Percentiles rank a stretch among this genome's conserved stretches.
Conservation (phyloP, 2,113 vertebrate genomes). For the Psammodynastes pulverulentus region DNA sequence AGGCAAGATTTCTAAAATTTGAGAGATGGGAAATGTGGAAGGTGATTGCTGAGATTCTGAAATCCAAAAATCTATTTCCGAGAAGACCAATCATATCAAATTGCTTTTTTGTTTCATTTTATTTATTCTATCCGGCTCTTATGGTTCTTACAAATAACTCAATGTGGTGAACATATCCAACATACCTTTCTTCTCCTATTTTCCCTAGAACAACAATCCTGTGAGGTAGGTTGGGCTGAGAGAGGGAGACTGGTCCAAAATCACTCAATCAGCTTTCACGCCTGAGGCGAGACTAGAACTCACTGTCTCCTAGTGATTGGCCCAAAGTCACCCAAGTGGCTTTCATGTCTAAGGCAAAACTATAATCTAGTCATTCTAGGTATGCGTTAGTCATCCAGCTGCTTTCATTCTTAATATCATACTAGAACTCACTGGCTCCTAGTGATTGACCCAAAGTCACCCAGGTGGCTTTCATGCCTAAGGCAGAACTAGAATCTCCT, state of each 20-base stretch:
- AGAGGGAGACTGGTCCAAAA: neutral
- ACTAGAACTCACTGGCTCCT: no score
- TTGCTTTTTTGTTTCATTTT: neutral
- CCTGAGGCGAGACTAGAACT: no score
- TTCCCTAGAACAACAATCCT: neutral
- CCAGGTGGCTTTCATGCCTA: no score
- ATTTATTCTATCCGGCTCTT: neutral
- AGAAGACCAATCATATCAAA: neutral
- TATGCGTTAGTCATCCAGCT: no score
- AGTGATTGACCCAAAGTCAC: no score
- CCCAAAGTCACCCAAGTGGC: neutral
- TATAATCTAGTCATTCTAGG: no score
- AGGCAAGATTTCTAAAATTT: neutral
- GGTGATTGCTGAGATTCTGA: neutral
- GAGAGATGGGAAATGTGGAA: neutral
- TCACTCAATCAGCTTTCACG: no score
- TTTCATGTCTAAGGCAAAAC: no score
- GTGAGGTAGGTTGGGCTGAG: neutral
- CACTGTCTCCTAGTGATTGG: neutral
- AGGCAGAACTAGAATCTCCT: no score
- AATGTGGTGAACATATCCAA: fast-evolving
- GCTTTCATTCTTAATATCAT: no score
- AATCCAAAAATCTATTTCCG: neutral
- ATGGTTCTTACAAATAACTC: neutral
- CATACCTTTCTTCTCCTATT: neutral